Base-by-base conservation (phyloP, 2,888 invertebrate species). In the Crocallis elinguaria region DNA sequence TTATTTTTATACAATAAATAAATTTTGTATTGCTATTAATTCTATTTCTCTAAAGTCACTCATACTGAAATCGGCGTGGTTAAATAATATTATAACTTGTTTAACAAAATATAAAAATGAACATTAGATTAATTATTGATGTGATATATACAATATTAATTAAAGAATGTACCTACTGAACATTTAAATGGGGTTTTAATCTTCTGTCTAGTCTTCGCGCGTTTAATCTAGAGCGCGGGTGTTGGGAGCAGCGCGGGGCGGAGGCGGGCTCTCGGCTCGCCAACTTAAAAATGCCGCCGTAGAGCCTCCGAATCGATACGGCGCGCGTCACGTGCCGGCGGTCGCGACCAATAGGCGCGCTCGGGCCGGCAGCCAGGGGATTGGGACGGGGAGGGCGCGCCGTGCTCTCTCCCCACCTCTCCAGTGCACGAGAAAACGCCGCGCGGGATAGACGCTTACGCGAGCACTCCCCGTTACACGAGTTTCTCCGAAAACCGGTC, bases 221-320 rank as follows among this genome's bases (percentile, higher is more conserved):
- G 41, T 50, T 37, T 83, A 68, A 37, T 87, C 77, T 83, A 54
- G 72, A 60, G 13, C 48, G 71, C 77, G 77, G 79, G 82, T 75
- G 81, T 73, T 67, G 79, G 75, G 80, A 75, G 77, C 75, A 70
- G 84, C 74, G 87, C 84, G 89, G 88, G 88, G 71, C 76, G 84
- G 73, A 81, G 88, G 88, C 86, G 88, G 88, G 79, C 82, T 83
- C 84, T 86, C 86, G 74, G 84, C 73, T 83, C 85, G 87, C 84
- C 88, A 94, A 94, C 93, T 95, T 95, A 94, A 95, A 95, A 95
- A 95, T 95, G 94, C 94, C 94, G 94, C 94, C 94, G 94, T 94
- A 92, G 93, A 93, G 93, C 93, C 93, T 93, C 93, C 94, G 94
- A 95, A 95, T 95, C 95, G 94, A 95, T 95, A 95, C 93, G 93